These are phyloP conservation scores for Eupeodes latifasciatus DNA, from an alignment of 2,888 invertebrate genomes.

Conservation along the genomic window DNA sequence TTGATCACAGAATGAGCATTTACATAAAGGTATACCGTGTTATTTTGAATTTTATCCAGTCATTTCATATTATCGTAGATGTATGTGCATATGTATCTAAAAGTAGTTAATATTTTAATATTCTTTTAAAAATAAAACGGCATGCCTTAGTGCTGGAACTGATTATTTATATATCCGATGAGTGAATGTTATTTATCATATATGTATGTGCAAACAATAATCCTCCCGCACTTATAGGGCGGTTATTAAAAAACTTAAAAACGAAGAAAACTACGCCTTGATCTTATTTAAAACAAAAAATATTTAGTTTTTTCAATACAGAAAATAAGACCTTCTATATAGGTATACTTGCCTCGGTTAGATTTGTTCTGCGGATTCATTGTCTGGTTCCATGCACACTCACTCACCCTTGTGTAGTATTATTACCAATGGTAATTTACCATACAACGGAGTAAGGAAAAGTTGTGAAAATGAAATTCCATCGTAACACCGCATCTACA, in stretches of 20 bases:
- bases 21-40: no score
- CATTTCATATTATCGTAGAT: no score
- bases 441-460: conserved; percentile 19
- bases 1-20: no score
- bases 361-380: conserved; percentile 62
- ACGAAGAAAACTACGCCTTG: not conserved
- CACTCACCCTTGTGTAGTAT: conserved; percentile 13
- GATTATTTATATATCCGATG: no score
- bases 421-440: conserved; percentile 18
- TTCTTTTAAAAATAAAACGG: no score
- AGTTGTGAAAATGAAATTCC: conserved; percentile 54
- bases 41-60: no score
- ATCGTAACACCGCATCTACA: conserved; percentile 33
- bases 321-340: conserved; percentile 34
- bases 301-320: not conserved
- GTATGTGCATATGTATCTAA: no score
- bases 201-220: no score
- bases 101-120: no score
- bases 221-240: not conserved
- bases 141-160: no score
- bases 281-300: not conserved
- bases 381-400: conserved; percentile 40
- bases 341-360: conserved; percentile 23
- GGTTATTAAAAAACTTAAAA: no score
- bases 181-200: no score